These are phyloP conservation scores for Myotis brandtii DNA, from an alignment of 2,113 vertebrate genomes.

Conservation along the genomic window DNA sequence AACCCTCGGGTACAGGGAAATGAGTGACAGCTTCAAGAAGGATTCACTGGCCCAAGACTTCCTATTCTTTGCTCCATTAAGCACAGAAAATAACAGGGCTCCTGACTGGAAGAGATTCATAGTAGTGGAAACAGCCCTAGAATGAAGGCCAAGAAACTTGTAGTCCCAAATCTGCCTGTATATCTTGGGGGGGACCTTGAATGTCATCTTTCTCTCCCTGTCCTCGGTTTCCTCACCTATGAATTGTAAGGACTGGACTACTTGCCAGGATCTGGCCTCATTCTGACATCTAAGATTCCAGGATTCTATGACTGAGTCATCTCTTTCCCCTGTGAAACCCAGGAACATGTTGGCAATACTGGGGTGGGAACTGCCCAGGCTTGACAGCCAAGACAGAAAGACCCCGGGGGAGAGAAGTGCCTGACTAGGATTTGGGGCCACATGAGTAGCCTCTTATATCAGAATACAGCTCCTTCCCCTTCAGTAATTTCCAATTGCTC, in stretches of 20 bases:
- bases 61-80: constrained; percentile 8
- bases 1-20: neutral
- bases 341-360: neutral
- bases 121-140: neutral
- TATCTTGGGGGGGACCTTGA: neutral
- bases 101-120: neutral
- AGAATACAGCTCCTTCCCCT: constrained; percentile 64
- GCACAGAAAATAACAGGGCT: constrained; percentile 13
- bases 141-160: neutral
- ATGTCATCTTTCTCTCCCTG: neutral
- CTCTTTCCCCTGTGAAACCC: neutral
- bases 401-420: neutral
- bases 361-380: neutral
- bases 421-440: neutral
- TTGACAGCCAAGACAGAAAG: constrained; percentile 30
- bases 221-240: neutral
- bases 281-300: constrained; percentile 8
- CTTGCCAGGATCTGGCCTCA: neutral
- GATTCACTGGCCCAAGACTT: neutral
- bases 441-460: constrained; percentile 36
- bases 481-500: constrained; percentile 69
- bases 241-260: neutral
- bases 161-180: neutral
- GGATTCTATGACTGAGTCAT: neutral
- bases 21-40: constrained; percentile 34